Evolutionary conservation across 2,113 vertebrate species (phyloP), one percentile per base, ranked within the genome.

Genomic region (Siniperca chuatsi): DNA sequence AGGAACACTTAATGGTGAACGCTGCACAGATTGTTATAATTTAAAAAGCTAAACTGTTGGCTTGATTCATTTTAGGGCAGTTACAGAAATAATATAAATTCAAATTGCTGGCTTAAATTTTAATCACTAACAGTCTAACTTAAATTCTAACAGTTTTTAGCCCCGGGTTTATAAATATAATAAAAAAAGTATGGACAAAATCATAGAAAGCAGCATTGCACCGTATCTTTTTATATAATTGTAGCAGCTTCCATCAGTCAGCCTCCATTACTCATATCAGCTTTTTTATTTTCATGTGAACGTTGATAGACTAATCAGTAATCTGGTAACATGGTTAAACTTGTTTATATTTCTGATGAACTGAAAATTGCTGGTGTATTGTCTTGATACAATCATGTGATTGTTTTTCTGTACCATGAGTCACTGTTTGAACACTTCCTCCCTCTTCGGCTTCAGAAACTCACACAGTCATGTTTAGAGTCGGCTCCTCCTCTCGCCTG

Each of bases 381-480:
- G 3, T 58, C 15, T 29, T 11, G 1, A 25, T 8, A 35, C 70
- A 42, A 0, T 73, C 83, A 90, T 80, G 77, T 48, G 85, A 79
- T 44, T 69, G 15, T 61, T 84, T 15, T 29, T 72, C 5, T 6
- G 1, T 7, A 16, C 3, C 35, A 50, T 75, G 15, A 89, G 73
- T 92, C 78, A 91, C 50, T 79, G 71, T 93, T 74, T 79, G 75
- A 55, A 62, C 75, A 70, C 42, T 72, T 76, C 79, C 81, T 55
- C 54, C 21, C 15, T 65, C 42, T 35, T 13, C 11, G 23, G 8
- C 8, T 58, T 52, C n/a, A 68, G 23, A 64, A 87, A 81, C 35
- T 11, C 40, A 46, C 82, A n/a, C n/a, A 11, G 88, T 94, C 92
- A 93, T 90, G 90, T 80, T 92, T 81, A 48, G 78, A 16, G 29